These are phyloP conservation scores for Lithophane socia DNA, from an alignment of 2,888 invertebrate genomes.

Conservation along the genomic window DNA sequence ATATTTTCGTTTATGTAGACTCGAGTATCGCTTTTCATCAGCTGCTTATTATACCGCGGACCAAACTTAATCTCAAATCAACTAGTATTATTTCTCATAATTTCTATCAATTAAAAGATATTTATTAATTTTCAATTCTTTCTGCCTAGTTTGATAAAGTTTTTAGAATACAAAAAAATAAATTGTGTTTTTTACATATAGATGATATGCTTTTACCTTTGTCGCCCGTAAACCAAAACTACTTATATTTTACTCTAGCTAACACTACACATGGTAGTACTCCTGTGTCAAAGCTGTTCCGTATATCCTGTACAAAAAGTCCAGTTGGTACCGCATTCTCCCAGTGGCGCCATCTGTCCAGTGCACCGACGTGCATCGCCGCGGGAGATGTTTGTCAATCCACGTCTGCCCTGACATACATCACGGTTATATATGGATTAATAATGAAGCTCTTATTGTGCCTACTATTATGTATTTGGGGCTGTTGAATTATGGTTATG, in stretches of 20 bases:
- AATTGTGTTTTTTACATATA: not conserved
- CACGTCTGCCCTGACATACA: constrained; percentile 49
- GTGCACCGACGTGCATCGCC: constrained; percentile 66
- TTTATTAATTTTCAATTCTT: rapidly evolving
- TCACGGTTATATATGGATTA: constrained; percentile 60
- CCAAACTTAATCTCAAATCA: not conserved
- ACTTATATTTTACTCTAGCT: constrained; percentile 5
- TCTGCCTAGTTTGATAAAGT: not conserved
- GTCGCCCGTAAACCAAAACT: not conserved
- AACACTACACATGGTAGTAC: constrained; percentile 42
- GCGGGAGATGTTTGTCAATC: constrained; percentile 72
- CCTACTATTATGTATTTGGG: constrained; percentile 10
- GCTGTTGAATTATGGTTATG: constrained; percentile 15
- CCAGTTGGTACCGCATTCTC: constrained; percentile 46
- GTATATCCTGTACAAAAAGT: constrained; percentile 62
- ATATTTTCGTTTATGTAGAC: constrained; percentile 9
- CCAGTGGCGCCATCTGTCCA: constrained; percentile 64
- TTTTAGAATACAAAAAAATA: not conserved
- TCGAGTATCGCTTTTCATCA: not conserved
- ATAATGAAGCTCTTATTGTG: constrained; percentile 58
- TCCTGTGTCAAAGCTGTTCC: constrained; percentile 42
- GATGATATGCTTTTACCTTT: not conserved
- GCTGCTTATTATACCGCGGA: not conserved
- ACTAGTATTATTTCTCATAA: not conserved
- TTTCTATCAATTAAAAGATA: not conserved